Base-by-base conservation (phyloP, 1,140 invertebrate species). In the Bombus polaris region DNA sequence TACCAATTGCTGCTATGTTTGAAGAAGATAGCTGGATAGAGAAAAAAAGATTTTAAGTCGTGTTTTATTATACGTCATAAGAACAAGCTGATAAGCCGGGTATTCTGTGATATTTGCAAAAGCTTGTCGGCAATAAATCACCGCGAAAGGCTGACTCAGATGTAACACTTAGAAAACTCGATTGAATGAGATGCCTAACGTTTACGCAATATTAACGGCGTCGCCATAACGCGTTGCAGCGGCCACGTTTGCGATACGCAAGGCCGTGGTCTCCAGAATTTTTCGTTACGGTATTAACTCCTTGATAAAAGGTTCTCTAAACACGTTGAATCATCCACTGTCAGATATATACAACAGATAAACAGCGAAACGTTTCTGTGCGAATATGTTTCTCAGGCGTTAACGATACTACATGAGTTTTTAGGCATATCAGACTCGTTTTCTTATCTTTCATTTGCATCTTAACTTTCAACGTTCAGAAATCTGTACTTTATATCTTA, bases 121-220 rank as follows among this genome's bases (percentile, higher is more conserved):
- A 22, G 81, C 25, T 62, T 44, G 73, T 68, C 15, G 44, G 35
- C 25, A 2, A 57, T 83, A 83, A 83, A 77, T 79, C 68, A 71
- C 32, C 5, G 68, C 9, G 68, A 25, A 47, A 84, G 35, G 53
- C 47, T 79, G 83, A 81, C 68, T 73, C 83, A 72, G 66, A 78
- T 74, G 42, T 81, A 70, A 81, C 77, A 81, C 75, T 81, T 78
- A 25, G 65, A 66, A 65, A 85, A 81, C 72, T 22, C 84, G 71
- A 76, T 85, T 86, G 71, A 86, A 86, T 82, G 84, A 86, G 78
- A 86, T 86, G 72, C 65, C 79, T 76, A 25, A 68, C 44, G 79
- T 72, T 86, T 86, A 82, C 84, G 84, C 53, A 86, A 86, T 72
- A 22, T 25, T 53, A 39, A 71, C 59, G 59, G 47, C 35, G 44